Evolutionary conservation across 1,140 invertebrate species (phyloP), one percentile per base, ranked within the genome.

Genomic region (Ceratina calcarata): DNA sequence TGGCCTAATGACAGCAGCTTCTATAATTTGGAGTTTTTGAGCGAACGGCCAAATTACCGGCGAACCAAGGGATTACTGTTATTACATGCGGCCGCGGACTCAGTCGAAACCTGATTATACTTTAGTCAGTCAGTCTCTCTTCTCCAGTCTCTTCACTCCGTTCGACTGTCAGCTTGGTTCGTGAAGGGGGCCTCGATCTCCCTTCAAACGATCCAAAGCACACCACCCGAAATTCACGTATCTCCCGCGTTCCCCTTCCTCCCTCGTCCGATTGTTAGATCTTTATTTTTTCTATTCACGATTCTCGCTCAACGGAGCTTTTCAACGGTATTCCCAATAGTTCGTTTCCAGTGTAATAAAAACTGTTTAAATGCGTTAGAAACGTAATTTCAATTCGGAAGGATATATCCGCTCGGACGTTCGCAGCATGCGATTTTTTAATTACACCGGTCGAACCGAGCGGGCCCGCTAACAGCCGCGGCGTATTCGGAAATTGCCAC

Each of bases 21-120:
- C 91, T 92, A 92, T 92, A 93, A 93, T 92, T 93, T 93, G 89
- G 91, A 90, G 89, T 90, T 91, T 91, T 92, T 88, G 89, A 91
- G 89, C 88, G 89, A 92, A 91, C 91, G 86, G 88, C 88, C 87
- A 92, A 92, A 92, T 92, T 92, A 91, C 91, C 83, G 90, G 78
- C 86, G 88, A 86, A 91, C 87, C 86, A 85, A 90, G 87, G 91
- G 89, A 92, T 92, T 92, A 92, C 92, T 92, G 91, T 93, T 93
- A 92, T 93, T 93, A 92, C 91, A 89, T 84, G 84, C 87, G 87
- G 88, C 89, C 86, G 80, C 91, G 85, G 89, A 90, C 86, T 90
- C 90, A 89, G 89, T 89, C 90, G 88, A 88, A 91, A 88, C 87
- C 91, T 91, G 90, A 92, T 91, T 92, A 90, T 91, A 92, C 90